Evolutionary conservation across 2,797 vertebrate genomes (phyloP).

Genomic region (Sebastolobus alascanus): DNA sequence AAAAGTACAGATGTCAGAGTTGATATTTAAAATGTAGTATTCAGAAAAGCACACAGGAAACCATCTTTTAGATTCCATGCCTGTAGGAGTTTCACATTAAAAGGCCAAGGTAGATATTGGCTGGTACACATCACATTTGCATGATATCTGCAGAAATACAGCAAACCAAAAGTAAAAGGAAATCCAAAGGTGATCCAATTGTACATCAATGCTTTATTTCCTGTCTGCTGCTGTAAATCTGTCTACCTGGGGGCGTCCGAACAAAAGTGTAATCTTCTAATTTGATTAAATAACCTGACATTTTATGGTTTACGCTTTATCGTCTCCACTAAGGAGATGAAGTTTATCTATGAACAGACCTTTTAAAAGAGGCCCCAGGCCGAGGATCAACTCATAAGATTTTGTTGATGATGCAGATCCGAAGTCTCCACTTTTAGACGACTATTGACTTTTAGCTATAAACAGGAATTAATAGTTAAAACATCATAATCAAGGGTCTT

Average conservation of each 20-base stretch:
- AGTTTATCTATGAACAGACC: conserved; percentile 10
- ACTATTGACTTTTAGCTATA: conserved; percentile 13
- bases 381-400: conserved; percentile 27
- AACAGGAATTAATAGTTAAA: conserved; percentile 4
- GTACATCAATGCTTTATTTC: background rate
- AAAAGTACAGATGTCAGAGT: conserved; percentile 34
- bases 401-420: conserved; percentile 21
- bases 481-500: background rate
- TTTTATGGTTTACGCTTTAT: conserved; percentile 1
- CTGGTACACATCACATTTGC: background rate
- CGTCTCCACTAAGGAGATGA: background rate
- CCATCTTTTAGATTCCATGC: background rate
- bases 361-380: background rate
- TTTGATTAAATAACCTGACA: conserved; percentile 8
- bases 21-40: conserved; percentile 43
- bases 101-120: conserved; percentile 4
- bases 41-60: conserved; percentile 9
- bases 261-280: background rate
- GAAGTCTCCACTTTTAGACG: conserved; percentile 2
- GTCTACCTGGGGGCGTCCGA: background rate
- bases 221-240: background rate
- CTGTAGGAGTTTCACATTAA: conserved; percentile 6
- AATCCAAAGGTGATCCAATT: background rate
- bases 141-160: background rate
- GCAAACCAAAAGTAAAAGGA: background rate